Evolutionary conservation across 2,888 invertebrate species (phyloP).

Genomic region (Dicycla oo): DNA sequence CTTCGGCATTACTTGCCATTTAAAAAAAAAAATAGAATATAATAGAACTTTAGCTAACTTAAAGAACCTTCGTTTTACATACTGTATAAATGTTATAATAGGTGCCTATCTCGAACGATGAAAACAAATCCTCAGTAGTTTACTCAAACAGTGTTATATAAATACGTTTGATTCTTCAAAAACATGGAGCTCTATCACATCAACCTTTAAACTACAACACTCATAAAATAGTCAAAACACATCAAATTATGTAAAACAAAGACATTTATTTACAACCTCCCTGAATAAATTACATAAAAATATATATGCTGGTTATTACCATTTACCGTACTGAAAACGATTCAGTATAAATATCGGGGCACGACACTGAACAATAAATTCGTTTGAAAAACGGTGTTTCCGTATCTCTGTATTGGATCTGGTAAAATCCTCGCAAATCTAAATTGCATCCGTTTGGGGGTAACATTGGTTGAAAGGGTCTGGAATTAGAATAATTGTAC

Average conservation of each 20-base stretch:
- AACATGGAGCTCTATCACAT: constrained; percentile 11
- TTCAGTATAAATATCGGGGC: constrained; percentile 47
- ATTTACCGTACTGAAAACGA: constrained; percentile 49
- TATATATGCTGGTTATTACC: constrained; percentile 49
- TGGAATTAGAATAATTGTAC: constrained; percentile 73
- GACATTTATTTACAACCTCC: constrained; percentile 67
- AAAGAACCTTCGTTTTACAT: neutral
- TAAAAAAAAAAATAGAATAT: no score
- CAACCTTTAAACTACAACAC: constrained; percentile 34
- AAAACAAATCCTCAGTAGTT: constrained; percentile 1
- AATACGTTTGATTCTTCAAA: constrained; percentile 6
- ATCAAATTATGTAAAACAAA: constrained; percentile 65
- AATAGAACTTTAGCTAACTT: neutral
- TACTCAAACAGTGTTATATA: neutral
- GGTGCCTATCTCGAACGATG: neutral
- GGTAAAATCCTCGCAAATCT: constrained; percentile 68
- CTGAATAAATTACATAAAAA: constrained; percentile 70
- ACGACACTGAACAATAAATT: constrained; percentile 61
- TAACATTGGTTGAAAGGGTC: constrained; percentile 58
- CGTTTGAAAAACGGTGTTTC: constrained; percentile 60
- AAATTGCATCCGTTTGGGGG: constrained; percentile 67
- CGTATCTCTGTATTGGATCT: constrained; percentile 58
- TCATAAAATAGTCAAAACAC: constrained; percentile 59
- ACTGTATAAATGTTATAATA: neutral
- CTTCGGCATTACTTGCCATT: no score